A percentile compares a stretch with the other conserved stretches of the same genome.
These are phyloP conservation scores for Lophius piscatorius DNA, from an alignment of 2,113 vertebrate species.

Conservation along the genomic window DNA sequence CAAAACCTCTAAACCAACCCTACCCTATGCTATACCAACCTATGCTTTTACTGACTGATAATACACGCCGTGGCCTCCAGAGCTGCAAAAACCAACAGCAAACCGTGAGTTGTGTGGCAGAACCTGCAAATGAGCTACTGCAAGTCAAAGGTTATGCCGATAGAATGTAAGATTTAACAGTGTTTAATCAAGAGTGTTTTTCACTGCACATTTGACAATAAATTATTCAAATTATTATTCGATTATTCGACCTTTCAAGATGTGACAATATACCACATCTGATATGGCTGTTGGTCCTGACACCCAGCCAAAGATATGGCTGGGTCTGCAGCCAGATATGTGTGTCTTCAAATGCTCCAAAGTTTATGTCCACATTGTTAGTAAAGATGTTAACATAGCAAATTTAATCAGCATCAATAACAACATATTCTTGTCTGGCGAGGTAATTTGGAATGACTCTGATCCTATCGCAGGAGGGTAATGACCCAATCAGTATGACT, in stretches of 20 bases:
- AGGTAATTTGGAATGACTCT: constrained; percentile 31
- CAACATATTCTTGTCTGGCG: constrained; percentile 6
- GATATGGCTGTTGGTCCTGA: constrained; percentile 45
- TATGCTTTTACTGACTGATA: constrained; percentile 21
- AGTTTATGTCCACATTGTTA: constrained; percentile 6
- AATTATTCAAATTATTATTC: too few species aligned
- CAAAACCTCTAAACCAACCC: constrained; percentile 43
- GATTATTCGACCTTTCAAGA: constrained; percentile 34
- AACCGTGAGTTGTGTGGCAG: too few species aligned
- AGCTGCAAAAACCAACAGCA: constrained; percentile 41
- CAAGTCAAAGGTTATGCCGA: constrained; percentile 54
- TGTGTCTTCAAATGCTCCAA: too few species aligned
- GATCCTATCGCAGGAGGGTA: constrained; percentile 21
- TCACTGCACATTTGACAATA: constrained; percentile 28
- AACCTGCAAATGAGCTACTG: constrained; percentile 17
- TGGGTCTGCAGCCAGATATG: constrained; percentile 17
- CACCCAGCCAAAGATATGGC: constrained; percentile 27
- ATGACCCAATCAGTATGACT: constrained; percentile 50
- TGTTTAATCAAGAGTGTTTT: constrained; percentile 31
- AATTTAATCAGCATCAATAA: constrained; percentile 38
- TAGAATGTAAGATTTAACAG: constrained; percentile 31
- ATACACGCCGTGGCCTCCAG: too few species aligned
- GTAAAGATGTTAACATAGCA: constrained; percentile 32
- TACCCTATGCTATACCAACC: neutral
- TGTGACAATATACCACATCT: constrained; percentile 28